Percentiles rank a stretch among this genome's conserved stretches.
These are phyloP conservation scores for Conger conger DNA, from an alignment of 2,113 vertebrate genomes.

Conservation along the genomic window DNA sequence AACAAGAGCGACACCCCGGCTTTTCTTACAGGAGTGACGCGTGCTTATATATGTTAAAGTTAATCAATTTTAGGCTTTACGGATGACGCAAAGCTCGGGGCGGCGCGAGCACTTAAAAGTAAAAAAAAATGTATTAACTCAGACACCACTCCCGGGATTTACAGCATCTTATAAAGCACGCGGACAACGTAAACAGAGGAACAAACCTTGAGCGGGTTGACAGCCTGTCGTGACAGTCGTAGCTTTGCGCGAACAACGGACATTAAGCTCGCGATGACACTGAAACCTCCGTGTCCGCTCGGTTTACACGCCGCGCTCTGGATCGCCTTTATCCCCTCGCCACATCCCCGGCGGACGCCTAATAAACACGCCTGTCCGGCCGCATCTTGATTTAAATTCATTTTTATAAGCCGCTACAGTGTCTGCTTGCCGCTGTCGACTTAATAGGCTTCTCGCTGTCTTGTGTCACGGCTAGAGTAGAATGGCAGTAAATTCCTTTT, in stretches of 20 bases:
- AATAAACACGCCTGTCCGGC: constrained; percentile 3
- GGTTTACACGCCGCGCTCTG: neutral
- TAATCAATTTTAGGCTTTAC: neutral
- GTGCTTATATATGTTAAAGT: neutral
- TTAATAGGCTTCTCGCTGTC: constrained; percentile 5
- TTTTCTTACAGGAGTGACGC: neutral
- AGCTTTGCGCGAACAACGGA: neutral
- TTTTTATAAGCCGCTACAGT: constrained; percentile 3
- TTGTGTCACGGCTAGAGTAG: neutral
- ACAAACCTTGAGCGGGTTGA: neutral
- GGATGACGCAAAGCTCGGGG: neutral
- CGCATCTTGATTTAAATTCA: constrained; percentile 5
- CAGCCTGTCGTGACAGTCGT: neutral
- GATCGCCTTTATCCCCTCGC: neutral
- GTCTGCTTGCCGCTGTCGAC: neutral
- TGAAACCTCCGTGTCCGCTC: neutral
- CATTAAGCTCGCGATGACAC: neutral
- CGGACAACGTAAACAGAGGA: neutral
- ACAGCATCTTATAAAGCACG: neutral
- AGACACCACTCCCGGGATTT: neutral
- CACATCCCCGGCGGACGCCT: neutral
- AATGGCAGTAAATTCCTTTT: neutral
- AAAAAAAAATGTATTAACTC: neutral
- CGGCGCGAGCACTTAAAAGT: neutral
- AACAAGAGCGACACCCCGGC: neutral